These are phyloP conservation scores for Toxostoma redivivum DNA, from an alignment of 2,113 vertebrate species.

Conservation along the genomic window DNA sequence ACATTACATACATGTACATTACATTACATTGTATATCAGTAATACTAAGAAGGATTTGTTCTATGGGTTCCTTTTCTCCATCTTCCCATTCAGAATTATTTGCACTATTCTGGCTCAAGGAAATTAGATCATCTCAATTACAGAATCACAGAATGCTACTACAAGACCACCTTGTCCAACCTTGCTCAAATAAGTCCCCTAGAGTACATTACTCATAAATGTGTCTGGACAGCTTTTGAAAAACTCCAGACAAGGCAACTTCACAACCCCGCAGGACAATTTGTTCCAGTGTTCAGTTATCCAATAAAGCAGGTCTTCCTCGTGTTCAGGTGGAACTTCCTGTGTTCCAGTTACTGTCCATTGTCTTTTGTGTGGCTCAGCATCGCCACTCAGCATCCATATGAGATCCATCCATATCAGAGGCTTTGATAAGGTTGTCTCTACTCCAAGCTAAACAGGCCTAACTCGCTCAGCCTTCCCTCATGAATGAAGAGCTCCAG, in stretches of 20 bases:
- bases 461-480: too few relatives aligned
- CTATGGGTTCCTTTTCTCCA: neutral
- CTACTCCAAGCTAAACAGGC: neutral
- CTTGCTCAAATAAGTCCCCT: neutral
- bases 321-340: neutral
- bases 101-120: neutral
- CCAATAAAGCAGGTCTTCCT: neutral
- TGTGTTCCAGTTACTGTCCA: neutral
- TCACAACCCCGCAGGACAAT: neutral
- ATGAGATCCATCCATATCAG: neutral
- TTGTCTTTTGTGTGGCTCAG: accelerated
- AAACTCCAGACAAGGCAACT: neutral
- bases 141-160: neutral
- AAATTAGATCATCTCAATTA: neutral
- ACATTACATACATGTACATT: too few relatives aligned
- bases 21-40: neutral
- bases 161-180: neutral
- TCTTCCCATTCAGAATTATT: neutral
- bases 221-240: neutral
- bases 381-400: too few relatives aligned
- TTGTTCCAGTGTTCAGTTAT: neutral
- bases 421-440: accelerated
- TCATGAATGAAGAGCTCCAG: too few relatives aligned
- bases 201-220: neutral
- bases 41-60: neutral